A percentile compares a stretch with the other conserved stretches of the same genome.
Conservation (phyloP, 1,140 invertebrate genomes). For the Drosophila nigromelanica region DNA sequence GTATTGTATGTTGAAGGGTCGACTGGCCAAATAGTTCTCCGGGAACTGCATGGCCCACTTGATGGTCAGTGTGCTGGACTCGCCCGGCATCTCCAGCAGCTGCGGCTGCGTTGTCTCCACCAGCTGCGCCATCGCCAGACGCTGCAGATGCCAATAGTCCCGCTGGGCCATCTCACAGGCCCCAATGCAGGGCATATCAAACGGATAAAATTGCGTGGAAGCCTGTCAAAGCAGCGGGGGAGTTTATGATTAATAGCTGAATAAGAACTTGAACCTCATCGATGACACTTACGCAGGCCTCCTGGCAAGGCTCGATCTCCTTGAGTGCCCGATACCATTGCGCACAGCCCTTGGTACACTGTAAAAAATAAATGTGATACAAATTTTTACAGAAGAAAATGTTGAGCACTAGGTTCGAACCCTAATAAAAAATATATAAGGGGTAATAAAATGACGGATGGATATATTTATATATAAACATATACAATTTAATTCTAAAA, state of each 20-base stretch:
- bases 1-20: conserved; percentile 84
- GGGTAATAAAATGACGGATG: too few species aligned
- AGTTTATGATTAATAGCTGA: not conserved
- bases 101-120: conserved; percentile 62
- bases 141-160: conserved; percentile 72
- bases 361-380: conserved; percentile 19
- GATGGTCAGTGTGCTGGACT: conserved; percentile 86
- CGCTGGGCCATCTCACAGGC: conserved; percentile 72
- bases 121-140: conserved; percentile 54
- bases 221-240: conserved; percentile 82
- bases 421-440: too few species aligned
- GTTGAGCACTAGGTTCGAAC: too few species aligned
- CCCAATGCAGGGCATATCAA: conserved; percentile 88
- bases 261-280: not conserved
- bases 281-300: conserved; percentile 89
- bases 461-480: too few species aligned
- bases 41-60: conserved; percentile 89
- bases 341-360: conserved; percentile 89
- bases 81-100: conserved; percentile 26
- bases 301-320: conserved; percentile 86
- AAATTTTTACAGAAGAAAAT: too few species aligned
- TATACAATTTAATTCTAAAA: too few species aligned
- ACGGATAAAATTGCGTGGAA: conserved; percentile 90
- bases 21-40: conserved; percentile 84
- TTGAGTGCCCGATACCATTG: conserved; percentile 88